Base-by-base conservation (phyloP, 2,888 invertebrate species). In the Stenolophus ochropezus region DNA sequence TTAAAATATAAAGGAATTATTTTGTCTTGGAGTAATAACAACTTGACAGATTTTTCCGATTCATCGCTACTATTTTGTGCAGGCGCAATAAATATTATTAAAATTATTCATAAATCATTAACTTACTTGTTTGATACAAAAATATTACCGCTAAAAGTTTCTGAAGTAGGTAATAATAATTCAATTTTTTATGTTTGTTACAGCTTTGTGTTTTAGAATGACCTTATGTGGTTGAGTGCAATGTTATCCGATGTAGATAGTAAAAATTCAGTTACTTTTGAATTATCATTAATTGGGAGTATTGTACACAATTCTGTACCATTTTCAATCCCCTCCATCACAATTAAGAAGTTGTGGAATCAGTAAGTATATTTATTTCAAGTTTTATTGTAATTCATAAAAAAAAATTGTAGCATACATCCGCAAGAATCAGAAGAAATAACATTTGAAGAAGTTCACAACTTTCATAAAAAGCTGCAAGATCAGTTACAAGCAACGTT, bases 61-160 rank as follows among this genome's bases (percentile, higher is more conserved):
- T 89, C 91, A 83, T 85, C 91, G 6, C 91, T 91, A 2, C 90
- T 90, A 83, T 87, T 91, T 87, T 91, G 91, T 75, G 86, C 87
- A 83, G 91, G 91, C 0, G 89, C 90, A 56, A 87, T 88, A 78
- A 89, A 84, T 83, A 83, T 90, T 20, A 89, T 88, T 0, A 84
- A 85, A 3, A 85, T 88, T 82, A 90, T 91, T 0, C 90, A 89
- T 83, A 82, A 86, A 16, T 87, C 87, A 0, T 82, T 91, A 75
- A 89, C 89, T 79, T 89, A 85, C 27, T 85, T 90, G 74, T 91
- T 91, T 89, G 91, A 91, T 84, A 91, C 91, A 82, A 89, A 88
- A 79, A 90, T 91, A 14, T 88, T 87, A 82, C 90, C 89, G 18
- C 89, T 88, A 81, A 84, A 74, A 85, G 90, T 91, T 85, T 89